Conservation (phyloP, 2,888 invertebrate species). For the Scaeva pyrastri region DNA sequence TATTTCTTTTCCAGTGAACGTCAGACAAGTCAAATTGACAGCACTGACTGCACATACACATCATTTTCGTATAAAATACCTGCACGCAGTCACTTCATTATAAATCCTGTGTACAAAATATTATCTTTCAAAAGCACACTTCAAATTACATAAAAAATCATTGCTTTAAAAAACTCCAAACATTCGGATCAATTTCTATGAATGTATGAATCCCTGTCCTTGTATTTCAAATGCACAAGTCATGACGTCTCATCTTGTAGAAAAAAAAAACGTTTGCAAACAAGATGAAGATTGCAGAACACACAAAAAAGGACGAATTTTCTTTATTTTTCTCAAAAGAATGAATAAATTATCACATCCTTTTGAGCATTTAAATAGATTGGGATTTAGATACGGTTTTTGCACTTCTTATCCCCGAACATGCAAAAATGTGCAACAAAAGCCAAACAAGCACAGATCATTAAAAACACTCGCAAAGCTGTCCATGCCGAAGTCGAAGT, state of each 20-base stretch:
- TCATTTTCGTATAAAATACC: no score
- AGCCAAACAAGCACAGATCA: constrained; percentile 51
- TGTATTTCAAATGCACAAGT: not conserved
- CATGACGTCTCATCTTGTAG: not conserved
- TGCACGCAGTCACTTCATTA: no score
- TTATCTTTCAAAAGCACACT: no score
- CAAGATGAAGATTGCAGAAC: constrained; percentile 2
- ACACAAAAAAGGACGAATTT: not conserved
- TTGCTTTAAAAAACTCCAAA: no score
- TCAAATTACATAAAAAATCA: no score
- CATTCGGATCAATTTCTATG: no score
- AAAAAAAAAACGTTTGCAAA: constrained; percentile 21
- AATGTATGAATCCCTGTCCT: no score
- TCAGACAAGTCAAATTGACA: no score
- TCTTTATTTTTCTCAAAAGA: constrained; percentile 24
- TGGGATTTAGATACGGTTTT: constrained; percentile 51
- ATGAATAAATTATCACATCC: constrained; percentile 67
- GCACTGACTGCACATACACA: no score
- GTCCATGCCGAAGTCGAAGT: no score
- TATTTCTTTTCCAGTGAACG: no score
- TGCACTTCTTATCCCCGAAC: constrained; percentile 13
- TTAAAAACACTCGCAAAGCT: constrained; percentile 41
- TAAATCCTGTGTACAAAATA: no score
- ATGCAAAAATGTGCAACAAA: constrained; percentile 62
- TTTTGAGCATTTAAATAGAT: constrained; percentile 60